Conservation (phyloP, 2,113 vertebrate genomes). For the Psilopsiagon aymara region DNA sequence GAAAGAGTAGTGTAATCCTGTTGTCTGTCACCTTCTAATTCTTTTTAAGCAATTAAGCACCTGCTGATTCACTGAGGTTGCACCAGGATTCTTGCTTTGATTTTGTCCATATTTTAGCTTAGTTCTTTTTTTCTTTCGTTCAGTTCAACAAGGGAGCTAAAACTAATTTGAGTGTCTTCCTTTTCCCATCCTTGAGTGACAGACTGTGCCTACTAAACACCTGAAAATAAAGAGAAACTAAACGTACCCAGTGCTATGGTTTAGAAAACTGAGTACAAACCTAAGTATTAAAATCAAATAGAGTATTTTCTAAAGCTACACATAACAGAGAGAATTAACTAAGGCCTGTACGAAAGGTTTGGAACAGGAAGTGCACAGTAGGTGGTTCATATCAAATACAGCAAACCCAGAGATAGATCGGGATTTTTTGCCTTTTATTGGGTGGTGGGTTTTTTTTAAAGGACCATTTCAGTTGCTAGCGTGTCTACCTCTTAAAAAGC, state of each 20-base stretch:
- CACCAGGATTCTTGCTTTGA: conserved; percentile 52
- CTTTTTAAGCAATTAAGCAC: conserved; percentile 71
- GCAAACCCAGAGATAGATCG: not conserved
- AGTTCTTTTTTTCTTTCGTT: conserved; percentile 25
- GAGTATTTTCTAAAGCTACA: not conserved
- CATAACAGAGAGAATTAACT: not conserved
- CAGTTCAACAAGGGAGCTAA: conserved; percentile 38
- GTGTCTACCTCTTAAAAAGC: not conserved
- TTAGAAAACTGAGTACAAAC: not conserved
- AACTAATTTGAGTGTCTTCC: not conserved
- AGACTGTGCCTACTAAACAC: not conserved
- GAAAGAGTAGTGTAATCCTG: conserved; percentile 40
- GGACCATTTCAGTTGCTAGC: not conserved
- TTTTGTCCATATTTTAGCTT: conserved; percentile 39
- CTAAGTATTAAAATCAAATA: not conserved
- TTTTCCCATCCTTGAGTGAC: not conserved
- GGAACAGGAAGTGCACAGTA: not conserved
- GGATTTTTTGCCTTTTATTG: not conserved
- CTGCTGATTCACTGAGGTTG: conserved; percentile 61
- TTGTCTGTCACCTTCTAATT: conserved; percentile 70
- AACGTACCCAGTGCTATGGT: not conserved
- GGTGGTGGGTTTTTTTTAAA: not conserved
- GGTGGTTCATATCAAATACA: not conserved
- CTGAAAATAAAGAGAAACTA: conserved; percentile 14
- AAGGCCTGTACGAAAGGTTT: not conserved